These are phyloP conservation scores for Casuarius casuarius DNA, from an alignment of 2,113 vertebrate genomes.

Conservation along the genomic window DNA sequence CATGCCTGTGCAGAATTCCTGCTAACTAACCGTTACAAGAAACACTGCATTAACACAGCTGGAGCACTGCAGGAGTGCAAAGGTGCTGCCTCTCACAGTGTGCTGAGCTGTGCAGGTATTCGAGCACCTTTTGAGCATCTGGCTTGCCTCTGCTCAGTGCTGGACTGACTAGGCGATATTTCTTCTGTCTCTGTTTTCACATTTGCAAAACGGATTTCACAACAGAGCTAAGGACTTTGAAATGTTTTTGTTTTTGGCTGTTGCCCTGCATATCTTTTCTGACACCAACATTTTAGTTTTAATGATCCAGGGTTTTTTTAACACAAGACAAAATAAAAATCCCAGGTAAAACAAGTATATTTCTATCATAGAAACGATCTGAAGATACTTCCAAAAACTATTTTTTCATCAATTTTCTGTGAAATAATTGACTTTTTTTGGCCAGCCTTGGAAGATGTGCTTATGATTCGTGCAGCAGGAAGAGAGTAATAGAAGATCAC, in stretches of 20 bases:
- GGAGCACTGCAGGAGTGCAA: neutral
- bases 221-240: neutral
- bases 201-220: neutral
- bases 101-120: neutral
- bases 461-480: neutral
- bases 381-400: neutral
- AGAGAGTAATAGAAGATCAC: neutral
- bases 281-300: neutral
- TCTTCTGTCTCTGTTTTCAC: neutral
- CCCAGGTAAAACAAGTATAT: neutral
- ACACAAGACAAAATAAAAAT: neutral
- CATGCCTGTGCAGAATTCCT: neutral
- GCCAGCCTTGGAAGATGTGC: neutral
- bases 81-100: neutral
- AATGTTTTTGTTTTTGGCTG: neutral
- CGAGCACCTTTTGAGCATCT: fast-evolving
- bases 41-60: neutral
- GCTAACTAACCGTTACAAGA: neutral
- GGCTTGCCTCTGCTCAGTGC: neutral
- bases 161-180: neutral
- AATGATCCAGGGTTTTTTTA: neutral
- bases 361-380: neutral
- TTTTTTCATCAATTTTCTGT: neutral
- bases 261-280: neutral
- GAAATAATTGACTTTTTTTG: neutral